Percentiles rank a stretch among this genome's conserved stretches.
phyloP scores from a whole-genome alignment of 2,888 invertebrate species.

The Nipponacmea schrenckii region DNA sequence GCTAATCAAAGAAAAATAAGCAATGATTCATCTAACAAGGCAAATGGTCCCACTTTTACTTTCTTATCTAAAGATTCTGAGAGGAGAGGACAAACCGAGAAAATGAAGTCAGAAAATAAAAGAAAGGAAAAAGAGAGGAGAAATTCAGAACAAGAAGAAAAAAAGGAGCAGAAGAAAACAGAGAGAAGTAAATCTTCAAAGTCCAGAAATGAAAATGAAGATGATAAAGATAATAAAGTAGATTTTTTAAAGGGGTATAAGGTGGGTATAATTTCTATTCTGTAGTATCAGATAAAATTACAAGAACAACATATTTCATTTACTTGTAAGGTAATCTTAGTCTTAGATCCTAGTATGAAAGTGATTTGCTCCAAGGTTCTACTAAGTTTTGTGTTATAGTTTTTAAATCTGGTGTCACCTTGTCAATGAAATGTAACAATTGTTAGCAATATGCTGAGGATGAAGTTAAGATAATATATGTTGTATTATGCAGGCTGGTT shows the following conservation, averaged over 20 bases:
- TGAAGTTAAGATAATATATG: neutral
- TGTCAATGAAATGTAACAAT: neutral
- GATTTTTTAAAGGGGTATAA: constrained; percentile 52
- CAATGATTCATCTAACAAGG: constrained; percentile 21
- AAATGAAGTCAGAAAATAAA: neutral
- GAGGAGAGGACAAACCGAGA: constrained; percentile 2
- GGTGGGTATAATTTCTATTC: constrained; percentile 33
- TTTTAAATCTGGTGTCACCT: neutral
- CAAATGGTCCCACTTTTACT: constrained; percentile 46
- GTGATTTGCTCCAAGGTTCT: too few species aligned
- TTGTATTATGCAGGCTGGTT: constrained; percentile 42
- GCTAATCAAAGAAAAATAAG: neutral
- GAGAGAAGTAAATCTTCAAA: neutral
- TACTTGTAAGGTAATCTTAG: too few species aligned
- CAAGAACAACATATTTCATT: neutral
- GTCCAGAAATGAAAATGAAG: neutral
- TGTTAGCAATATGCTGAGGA: neutral
- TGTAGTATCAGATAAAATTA: neutral
- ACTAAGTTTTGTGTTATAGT: too few species aligned
- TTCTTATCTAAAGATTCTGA: constrained; percentile 39
- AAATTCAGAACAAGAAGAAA: neutral
- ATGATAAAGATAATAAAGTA: constrained; percentile 30
- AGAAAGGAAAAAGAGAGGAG: neutral
- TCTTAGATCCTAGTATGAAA: too few species aligned
- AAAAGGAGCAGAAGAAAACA: neutral